phyloP scores from a whole-genome alignment of 2,888 invertebrate genomes.

The Harpalus rufipes region DNA sequence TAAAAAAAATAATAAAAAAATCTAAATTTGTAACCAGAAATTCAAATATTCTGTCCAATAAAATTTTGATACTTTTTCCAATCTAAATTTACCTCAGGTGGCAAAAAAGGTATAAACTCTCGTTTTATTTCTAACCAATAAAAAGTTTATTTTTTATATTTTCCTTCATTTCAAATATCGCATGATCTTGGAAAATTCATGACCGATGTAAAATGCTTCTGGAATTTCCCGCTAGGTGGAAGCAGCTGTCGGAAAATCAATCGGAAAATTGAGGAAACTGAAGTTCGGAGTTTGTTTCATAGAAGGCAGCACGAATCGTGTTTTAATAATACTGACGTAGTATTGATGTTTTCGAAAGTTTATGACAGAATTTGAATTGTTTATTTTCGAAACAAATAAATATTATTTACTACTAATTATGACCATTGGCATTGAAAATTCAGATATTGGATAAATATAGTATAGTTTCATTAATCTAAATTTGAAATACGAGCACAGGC shows the following conservation, averaged over 20 bases:
- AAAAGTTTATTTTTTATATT: conserved; percentile 46
- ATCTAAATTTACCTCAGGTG: conserved; percentile 29
- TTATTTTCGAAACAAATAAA: background rate
- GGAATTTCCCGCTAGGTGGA: conserved; percentile 11
- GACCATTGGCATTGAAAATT: background rate
- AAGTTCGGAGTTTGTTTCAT: background rate
- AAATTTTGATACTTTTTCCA: conserved; percentile 10
- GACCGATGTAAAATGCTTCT: conserved; percentile 6
- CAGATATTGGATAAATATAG: background rate
- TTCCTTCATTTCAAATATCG: conserved; percentile 13
- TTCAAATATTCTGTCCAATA: background rate
- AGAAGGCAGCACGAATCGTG: conserved; percentile 6
- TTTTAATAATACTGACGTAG: background rate
- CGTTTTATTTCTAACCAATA: conserved; percentile 45
- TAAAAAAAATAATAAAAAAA: background rate
- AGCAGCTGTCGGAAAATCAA: background rate
- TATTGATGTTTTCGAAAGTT: background rate
- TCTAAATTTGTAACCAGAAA: background rate
- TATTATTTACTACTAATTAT: background rate
- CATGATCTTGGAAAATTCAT: conserved; percentile 10
- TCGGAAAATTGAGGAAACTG: conserved; percentile 17
- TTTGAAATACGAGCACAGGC: too few relatives aligned
- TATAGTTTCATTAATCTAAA: background rate
- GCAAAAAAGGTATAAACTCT: conserved; percentile 17
- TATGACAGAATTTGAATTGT: background rate